phyloP scores from a whole-genome alignment of 2,797 vertebrate species.

The Mionectes olivaceus region DNA sequence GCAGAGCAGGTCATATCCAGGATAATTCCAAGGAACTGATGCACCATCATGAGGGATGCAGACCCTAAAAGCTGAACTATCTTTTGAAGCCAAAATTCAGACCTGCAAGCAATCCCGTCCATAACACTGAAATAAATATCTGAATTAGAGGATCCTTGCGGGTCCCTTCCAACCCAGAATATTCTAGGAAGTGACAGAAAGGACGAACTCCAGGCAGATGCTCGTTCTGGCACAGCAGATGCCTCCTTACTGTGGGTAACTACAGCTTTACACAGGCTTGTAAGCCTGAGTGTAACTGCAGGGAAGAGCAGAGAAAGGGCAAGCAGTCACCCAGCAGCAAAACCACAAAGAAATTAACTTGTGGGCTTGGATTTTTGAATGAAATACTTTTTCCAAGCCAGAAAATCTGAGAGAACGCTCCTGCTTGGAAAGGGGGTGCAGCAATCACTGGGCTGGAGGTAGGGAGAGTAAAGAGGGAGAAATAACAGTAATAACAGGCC shows the following conservation, averaged over 20 bases:
- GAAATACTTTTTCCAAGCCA: background rate
- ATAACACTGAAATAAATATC: background rate
- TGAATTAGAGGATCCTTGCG: background rate
- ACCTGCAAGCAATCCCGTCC: background rate
- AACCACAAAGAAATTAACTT: background rate
- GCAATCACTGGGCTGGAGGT: background rate
- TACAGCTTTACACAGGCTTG: background rate
- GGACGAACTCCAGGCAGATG: background rate
- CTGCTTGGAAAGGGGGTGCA: background rate
- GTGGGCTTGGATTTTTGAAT: background rate
- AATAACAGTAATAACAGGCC: background rate
- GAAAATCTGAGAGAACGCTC: background rate
- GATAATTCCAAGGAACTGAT: conserved; percentile 1
- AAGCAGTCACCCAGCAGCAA: background rate
- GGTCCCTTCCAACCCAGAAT: background rate
- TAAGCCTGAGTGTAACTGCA: background rate
- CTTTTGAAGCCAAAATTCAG: background rate
- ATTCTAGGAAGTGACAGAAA: background rate
- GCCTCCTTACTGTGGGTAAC: background rate
- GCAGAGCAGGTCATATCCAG: conserved; percentile 10
- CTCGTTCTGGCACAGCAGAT: background rate
- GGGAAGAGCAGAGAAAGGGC: background rate
- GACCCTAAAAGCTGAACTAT: background rate
- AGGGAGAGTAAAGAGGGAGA: background rate
- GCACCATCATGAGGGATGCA: background rate